phyloP scores from a whole-genome alignment of 2,113 vertebrate genomes.

The Bujurquina vittata region DNA sequence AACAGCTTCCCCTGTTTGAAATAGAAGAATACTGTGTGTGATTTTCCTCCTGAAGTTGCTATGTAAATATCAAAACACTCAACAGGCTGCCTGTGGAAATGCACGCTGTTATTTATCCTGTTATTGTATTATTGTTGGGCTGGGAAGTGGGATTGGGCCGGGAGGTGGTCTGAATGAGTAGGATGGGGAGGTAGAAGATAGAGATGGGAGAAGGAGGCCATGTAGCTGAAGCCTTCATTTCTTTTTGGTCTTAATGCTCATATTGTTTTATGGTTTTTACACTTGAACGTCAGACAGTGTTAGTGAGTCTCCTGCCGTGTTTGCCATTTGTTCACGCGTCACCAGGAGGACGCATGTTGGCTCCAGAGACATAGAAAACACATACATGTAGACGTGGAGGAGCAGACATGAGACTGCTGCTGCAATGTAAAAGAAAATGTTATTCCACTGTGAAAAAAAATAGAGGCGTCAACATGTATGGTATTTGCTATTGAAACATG shows the following conservation, averaged over 20 bases:
- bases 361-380: conserved; percentile 25
- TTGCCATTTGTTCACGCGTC: conserved; percentile 42
- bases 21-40: conserved; percentile 28
- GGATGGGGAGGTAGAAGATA: neutral
- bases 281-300: conserved; percentile 55
- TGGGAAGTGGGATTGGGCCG: conserved; percentile 11
- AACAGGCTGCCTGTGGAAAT: conserved; percentile 17
- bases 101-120: conserved; percentile 46
- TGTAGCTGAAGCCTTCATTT: conserved; percentile 16
- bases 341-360: neutral
- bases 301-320: conserved; percentile 15
- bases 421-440: conserved; percentile 15
- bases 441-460: conserved; percentile 16
- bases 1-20: conserved; percentile 51
- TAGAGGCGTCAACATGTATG: conserved; percentile 1
- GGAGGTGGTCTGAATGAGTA: conserved; percentile 9
- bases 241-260: conserved; percentile 39
- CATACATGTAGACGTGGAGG: conserved; percentile 4
- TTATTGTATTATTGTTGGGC: conserved; percentile 56
- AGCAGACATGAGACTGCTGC: conserved; percentile 21
- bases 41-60: conserved; percentile 46
- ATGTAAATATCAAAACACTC: conserved; percentile 52
- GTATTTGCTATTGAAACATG: neutral
- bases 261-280: conserved; percentile 56
- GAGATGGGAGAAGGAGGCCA: neutral